A percentile compares a stretch with the other conserved stretches of the same genome.
phyloP scores from a whole-genome alignment of 1,140 invertebrate genomes.

The Drosophila kepulauana region DNA sequence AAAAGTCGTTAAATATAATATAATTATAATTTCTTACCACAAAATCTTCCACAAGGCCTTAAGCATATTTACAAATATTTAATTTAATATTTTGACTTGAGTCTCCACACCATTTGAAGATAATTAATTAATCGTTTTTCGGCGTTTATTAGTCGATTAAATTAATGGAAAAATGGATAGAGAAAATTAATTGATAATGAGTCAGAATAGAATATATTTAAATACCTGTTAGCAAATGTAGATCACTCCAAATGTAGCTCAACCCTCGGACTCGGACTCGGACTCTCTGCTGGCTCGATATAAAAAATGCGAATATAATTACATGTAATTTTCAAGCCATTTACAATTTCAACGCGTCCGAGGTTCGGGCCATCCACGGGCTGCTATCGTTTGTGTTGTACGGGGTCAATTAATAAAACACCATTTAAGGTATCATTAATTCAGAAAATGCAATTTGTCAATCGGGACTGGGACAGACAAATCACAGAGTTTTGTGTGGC shows the following conservation, averaged over 20 bases:
- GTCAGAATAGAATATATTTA: neutral
- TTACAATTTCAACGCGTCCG: constrained; percentile 63
- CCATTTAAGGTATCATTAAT: constrained; percentile 80
- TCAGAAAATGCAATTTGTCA: constrained; percentile 78
- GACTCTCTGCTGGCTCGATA: constrained; percentile 9
- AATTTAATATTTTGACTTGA: too few relatives aligned
- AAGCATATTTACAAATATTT: too few relatives aligned
- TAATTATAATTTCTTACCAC: too few relatives aligned
- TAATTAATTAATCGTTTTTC: neutral
- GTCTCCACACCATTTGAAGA: too few relatives aligned
- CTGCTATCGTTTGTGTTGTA: constrained; percentile 1
- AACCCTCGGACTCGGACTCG: neutral
- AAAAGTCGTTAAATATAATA: too few relatives aligned
- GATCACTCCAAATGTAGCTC: constrained; percentile 44
- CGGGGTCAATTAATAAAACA: constrained; percentile 75
- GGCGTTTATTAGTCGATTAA: neutral
- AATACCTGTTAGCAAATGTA: constrained; percentile 31
- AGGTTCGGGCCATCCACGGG: neutral
- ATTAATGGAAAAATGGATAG: neutral
- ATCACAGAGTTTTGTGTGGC: constrained; percentile 4
- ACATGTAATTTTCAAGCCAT: constrained; percentile 64
- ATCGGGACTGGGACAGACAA: constrained; percentile 44
- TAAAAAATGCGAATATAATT: constrained; percentile 79
- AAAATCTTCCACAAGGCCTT: too few relatives aligned
- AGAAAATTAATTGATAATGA: constrained; percentile 1